Conservation (phyloP, 2,888 invertebrate species). For the Parochlus steinenii region DNA sequence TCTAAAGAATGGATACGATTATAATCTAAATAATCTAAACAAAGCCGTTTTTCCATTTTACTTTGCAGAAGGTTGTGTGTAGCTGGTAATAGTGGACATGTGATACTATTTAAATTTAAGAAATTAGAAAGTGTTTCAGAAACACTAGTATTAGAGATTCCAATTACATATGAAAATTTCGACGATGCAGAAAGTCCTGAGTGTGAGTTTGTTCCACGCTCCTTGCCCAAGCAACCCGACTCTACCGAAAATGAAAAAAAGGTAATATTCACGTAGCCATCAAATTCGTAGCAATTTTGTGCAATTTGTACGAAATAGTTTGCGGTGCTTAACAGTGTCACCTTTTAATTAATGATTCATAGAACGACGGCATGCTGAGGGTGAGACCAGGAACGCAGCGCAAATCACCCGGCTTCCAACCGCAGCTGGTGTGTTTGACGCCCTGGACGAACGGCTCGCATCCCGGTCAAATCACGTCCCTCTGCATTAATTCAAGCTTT, state of each 20-base stretch:
- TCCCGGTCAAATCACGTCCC: conserved; percentile 71
- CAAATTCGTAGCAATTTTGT: too few species aligned
- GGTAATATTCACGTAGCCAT: too few species aligned
- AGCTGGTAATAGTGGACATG: conserved; percentile 84
- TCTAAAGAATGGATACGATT: too few species aligned
- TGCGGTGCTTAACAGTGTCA: background rate
- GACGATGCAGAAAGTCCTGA: conserved; percentile 75
- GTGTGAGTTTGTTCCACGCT: conserved; percentile 50
- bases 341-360: conserved; percentile 13
- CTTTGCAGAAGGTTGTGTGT: conserved; percentile 51
- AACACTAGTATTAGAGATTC: conserved; percentile 73
- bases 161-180: conserved; percentile 65
- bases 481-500: conserved; percentile 90
- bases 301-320: background rate
- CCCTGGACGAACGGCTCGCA: conserved; percentile 61
- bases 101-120: conserved; percentile 88
- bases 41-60: background rate
- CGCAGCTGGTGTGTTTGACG: conserved; percentile 85
- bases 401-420: conserved; percentile 92
- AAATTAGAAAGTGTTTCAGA: conserved; percentile 76
- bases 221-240: conserved; percentile 29
- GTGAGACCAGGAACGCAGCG: conserved; percentile 63
- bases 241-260: conserved; percentile 31
- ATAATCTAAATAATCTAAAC: background rate
- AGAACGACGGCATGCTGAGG: conserved; percentile 37